phyloP scores from a whole-genome alignment of 2,113 vertebrate genomes.

The Corythornis vintsioides region DNA sequence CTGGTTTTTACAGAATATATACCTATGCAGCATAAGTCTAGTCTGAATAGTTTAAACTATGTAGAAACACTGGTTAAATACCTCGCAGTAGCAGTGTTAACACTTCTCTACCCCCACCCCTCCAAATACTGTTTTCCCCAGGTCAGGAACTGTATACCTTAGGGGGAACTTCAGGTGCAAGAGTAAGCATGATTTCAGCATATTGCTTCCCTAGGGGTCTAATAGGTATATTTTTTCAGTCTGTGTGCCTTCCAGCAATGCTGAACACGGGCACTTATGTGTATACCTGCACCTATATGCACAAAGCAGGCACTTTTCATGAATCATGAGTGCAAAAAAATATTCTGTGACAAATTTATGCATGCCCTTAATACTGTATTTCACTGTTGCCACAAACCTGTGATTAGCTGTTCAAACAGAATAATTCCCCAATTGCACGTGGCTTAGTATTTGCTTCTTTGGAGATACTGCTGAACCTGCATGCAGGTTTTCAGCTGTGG shows the following conservation, averaged over 20 bases:
- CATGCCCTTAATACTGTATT: neutral
- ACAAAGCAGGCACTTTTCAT: neutral
- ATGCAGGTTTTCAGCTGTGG: neutral
- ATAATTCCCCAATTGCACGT: neutral
- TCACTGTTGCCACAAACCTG: neutral
- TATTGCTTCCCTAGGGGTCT: neutral
- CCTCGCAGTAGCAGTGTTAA: neutral
- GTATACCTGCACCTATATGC: neutral
- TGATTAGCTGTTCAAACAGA: conserved; percentile 43
- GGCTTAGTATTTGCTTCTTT: neutral
- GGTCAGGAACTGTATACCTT: neutral
- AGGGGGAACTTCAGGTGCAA: neutral
- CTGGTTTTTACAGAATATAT: neutral
- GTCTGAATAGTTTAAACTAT: neutral
- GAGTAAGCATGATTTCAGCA: neutral
- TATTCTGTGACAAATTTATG: neutral
- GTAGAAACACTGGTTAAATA: neutral
- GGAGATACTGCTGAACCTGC: neutral
- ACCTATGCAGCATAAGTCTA: neutral
- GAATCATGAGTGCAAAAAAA: neutral
- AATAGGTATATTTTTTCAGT: neutral
- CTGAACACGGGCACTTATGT: neutral
- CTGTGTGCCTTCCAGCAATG: neutral
- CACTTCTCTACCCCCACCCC: too few species aligned
- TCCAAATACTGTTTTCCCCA: neutral